Percentiles rank a stretch among this genome's conserved stretches.
These are phyloP conservation scores for Coremacera marginata DNA, from an alignment of 2,888 invertebrate genomes.

Conservation along the genomic window DNA sequence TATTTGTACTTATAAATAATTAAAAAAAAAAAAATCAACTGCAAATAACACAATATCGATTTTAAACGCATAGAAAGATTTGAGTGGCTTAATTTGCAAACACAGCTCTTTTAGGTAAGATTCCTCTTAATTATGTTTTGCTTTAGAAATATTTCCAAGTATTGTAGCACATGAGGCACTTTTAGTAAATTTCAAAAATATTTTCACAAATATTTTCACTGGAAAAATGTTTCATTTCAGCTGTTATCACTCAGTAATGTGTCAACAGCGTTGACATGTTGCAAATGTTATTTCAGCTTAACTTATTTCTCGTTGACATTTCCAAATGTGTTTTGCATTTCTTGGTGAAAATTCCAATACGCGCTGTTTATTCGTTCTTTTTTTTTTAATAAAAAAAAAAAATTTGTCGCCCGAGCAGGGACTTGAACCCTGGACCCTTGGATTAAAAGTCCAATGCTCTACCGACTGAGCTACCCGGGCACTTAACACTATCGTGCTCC, in stretches of 20 bases:
- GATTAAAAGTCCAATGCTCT: constrained; percentile 71
- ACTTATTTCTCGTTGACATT: constrained; percentile 12
- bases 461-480: constrained; percentile 70
- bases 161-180: no score
- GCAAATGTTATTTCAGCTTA: constrained; percentile 3
- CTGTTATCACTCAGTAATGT: not conserved
- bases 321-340: constrained; percentile 25
- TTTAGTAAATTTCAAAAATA: no score
- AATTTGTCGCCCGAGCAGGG: constrained; percentile 35
- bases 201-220: not conserved
- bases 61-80: no score
- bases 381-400: constrained; percentile 29
- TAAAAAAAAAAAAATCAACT: no score
- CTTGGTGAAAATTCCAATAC: not conserved
- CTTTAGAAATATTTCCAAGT: no score
- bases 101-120: no score
- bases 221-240: not conserved
- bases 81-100: no score
- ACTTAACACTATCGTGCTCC: not conserved
- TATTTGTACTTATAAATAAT: no score
- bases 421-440: constrained; percentile 61
- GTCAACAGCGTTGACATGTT: not conserved
- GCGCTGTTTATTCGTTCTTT: not conserved
- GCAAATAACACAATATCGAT: no score
- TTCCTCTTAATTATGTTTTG: no score